Conservation (phyloP, 2,113 vertebrate species). For the Brachionichthys hirsutus region DNA sequence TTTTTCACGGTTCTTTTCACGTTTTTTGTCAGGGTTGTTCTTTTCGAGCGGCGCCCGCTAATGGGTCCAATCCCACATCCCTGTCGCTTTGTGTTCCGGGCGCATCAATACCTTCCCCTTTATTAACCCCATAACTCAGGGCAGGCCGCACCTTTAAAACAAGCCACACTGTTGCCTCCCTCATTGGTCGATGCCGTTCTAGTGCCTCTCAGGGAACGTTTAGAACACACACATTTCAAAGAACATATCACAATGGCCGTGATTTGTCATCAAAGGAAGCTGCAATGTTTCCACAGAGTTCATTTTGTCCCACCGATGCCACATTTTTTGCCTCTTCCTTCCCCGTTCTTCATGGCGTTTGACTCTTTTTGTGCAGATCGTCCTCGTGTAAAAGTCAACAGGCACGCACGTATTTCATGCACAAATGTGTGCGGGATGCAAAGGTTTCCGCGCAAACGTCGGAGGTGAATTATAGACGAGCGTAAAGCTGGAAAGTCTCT, state of each 20-base stretch:
- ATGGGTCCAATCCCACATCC: constrained; percentile 41
- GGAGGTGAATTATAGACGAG: too few species aligned
- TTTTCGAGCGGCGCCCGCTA: constrained; percentile 39
- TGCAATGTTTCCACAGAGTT: neutral
- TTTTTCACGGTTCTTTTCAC: neutral
- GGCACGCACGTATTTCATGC: too few species aligned
- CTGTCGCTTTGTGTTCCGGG: constrained; percentile 36
- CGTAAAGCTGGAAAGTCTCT: too few species aligned
- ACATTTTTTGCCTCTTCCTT: too few species aligned
- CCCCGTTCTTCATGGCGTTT: too few species aligned
- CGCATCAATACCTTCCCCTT: constrained; percentile 45
- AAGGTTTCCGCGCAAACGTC: too few species aligned
- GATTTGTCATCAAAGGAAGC: constrained; percentile 43
- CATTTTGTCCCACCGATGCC: too few species aligned
- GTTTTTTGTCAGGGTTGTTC: constrained; percentile 10
- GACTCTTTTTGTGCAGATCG: too few species aligned
- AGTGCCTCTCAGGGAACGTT: constrained; percentile 40
- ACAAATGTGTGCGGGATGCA: too few species aligned
- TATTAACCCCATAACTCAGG: constrained; percentile 72
- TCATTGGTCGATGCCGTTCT: constrained; percentile 44
- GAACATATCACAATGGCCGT: neutral
- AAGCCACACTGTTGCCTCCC: constrained; percentile 23
- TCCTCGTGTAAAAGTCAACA: too few species aligned
- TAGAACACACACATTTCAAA: constrained; percentile 1
- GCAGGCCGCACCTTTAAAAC: constrained; percentile 44